Base-by-base conservation (phyloP, 2,888 invertebrate genomes). In the Myopa tessellatipennis region DNA sequence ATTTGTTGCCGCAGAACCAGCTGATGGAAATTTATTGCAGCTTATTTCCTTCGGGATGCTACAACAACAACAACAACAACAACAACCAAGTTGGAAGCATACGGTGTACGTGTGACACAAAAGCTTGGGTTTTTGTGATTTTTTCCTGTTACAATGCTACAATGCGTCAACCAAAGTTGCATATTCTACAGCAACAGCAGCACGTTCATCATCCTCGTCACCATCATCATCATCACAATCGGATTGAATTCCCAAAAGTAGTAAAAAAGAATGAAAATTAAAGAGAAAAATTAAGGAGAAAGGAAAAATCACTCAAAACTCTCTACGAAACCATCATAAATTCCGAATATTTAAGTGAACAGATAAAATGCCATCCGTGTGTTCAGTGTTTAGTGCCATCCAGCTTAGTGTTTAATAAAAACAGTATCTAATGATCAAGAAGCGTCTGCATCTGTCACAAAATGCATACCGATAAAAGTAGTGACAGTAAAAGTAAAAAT, bases 21-120 rank as follows among this genome's bases (percentile, higher is more conserved):
- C 65, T 69, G 75, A 75, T 75, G 75, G 69, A 69, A 75, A 75
- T 75, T 69, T 75, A 75, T 75, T 75, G 75, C 75, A 75, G 34
- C 60, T 14, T 34, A 58, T 75, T 45, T 69, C 75, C 75, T 40
- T 16, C 8, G 69, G 69, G 75, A 60, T 36, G 18, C 74, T 63
- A 50, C 58, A 74, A 74, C 40, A 45, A 45, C 45, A 45, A 45
- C 10, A 45, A 45, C 45, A 45, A 45, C 45, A 45, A 45, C 45
- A 45, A 26, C 26, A 26, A 26, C 2, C 26, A 26, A 60, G 60
- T 14, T 10, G 60, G 18, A 6, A 26, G 12, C 18, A 26, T 26
- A 8, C 26, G 58, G 58, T 14, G 58, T 26, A 26, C 26, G 36
- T 18, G 63, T 63, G 36, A 63, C 63, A 63, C 34, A 18, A 63